Evolutionary conservation across 2,888 invertebrate genomes (phyloP).

Genomic region (Phortica magna): DNA sequence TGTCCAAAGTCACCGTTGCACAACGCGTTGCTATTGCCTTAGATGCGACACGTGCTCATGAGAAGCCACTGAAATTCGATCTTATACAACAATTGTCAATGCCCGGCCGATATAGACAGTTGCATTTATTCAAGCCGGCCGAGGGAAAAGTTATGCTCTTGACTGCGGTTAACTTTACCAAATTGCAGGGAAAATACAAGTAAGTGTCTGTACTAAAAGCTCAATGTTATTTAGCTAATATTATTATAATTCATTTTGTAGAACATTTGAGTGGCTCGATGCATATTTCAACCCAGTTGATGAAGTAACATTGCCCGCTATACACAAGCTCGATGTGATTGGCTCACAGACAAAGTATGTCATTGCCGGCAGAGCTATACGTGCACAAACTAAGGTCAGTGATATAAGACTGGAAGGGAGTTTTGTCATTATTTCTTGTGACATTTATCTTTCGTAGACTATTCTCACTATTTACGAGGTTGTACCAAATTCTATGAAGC

Average conservation of each 20-base stretch:
- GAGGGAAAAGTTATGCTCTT: constrained; percentile 63
- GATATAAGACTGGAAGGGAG: background rate
- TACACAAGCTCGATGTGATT: constrained; percentile 61
- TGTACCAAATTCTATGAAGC: constrained; percentile 47
- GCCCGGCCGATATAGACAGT: constrained; percentile 57
- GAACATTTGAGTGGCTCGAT: constrained; percentile 72
- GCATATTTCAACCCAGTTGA: constrained; percentile 71
- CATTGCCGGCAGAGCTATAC: constrained; percentile 59
- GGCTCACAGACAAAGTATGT: constrained; percentile 63
- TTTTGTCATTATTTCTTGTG: background rate
- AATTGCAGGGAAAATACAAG: constrained; percentile 58
- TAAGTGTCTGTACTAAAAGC: constrained; percentile 17
- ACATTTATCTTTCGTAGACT: constrained; percentile 50
- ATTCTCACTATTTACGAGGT: constrained; percentile 66
- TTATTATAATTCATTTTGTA: constrained; percentile 38
- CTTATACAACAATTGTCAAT: constrained; percentile 71
- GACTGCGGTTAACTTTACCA: constrained; percentile 61
- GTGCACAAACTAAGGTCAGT: constrained; percentile 61
- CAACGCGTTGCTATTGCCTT: constrained; percentile 44
- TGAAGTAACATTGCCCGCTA: constrained; percentile 64
- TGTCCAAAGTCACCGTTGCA: constrained; percentile 54
- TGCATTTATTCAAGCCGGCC: constrained; percentile 60
- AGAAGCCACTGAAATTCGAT: constrained; percentile 55
- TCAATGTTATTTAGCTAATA: background rate
- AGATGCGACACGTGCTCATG: constrained; percentile 28